phyloP scores from a whole-genome alignment of 2,888 invertebrate genomes.

The Apodemia zela region DNA sequence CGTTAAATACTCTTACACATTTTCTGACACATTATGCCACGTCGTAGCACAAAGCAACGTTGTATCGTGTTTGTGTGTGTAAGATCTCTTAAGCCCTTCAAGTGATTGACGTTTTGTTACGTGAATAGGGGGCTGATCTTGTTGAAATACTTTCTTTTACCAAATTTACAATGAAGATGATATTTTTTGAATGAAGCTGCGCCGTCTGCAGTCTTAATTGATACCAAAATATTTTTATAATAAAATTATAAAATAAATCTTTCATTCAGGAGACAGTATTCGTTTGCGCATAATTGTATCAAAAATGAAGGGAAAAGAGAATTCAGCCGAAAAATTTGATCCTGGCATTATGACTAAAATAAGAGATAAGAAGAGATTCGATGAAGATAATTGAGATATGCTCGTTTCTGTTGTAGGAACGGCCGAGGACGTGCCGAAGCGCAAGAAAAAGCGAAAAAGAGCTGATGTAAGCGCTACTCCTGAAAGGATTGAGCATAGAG shows the following conservation, averaged over 20 bases:
- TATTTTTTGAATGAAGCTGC: not conserved
- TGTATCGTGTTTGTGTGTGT: no score
- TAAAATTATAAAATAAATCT: not conserved
- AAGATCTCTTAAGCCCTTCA: no score
- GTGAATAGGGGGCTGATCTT: no score
- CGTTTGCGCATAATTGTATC: not conserved
- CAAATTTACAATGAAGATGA: not conserved
- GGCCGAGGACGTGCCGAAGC: slow-evolving; percentile 57
- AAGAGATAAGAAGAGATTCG: slow-evolving; percentile 44
- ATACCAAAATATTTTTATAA: not conserved
- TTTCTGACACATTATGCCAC: no score
- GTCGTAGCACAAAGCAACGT: no score
- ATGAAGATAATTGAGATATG: slow-evolving; percentile 68
- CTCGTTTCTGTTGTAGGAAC: slow-evolving; percentile 76
- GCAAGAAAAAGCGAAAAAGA: slow-evolving; percentile 67
- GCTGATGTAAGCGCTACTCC: slow-evolving; percentile 67
- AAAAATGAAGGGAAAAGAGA: not conserved
- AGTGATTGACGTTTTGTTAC: no score
- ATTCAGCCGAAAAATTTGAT: not conserved
- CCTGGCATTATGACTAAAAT: slow-evolving; percentile 11
- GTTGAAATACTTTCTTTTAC: not conserved
- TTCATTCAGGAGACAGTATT: not conserved
- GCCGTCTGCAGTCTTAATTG: not conserved
- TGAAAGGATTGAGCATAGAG: slow-evolving; percentile 71
- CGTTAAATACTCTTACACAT: no score